phyloP scores from a whole-genome alignment of 2,797 vertebrate species.

The Cirrhinus molitorella region DNA sequence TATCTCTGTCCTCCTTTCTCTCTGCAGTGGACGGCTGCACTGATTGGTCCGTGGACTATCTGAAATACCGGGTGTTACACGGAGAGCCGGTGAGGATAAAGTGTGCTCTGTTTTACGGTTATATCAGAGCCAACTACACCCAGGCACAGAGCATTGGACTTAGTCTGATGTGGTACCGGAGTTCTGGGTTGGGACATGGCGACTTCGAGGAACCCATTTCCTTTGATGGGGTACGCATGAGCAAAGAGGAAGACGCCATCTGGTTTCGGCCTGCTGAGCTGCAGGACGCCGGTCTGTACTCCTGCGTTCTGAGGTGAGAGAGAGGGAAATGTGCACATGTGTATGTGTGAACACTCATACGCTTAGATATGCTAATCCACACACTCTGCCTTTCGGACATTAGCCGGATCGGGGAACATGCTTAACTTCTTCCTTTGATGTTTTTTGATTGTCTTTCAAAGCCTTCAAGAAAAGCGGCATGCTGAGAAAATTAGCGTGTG shows the following conservation, averaged over 20 bases:
- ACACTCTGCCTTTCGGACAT: conserved; percentile 45
- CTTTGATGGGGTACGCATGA: conserved; percentile 95
- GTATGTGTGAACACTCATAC: conserved; percentile 11
- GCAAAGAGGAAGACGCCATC: conserved; percentile 98
- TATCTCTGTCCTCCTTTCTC: conserved; percentile 16
- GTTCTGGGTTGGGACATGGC: conserved; percentile 89
- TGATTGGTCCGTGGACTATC: conserved; percentile 98
- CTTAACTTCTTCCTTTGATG: conserved; percentile 66
- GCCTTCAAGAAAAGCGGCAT: conserved; percentile 24
- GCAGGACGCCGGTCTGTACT: conserved; percentile 95
- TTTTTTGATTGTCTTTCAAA: conserved; percentile 60
- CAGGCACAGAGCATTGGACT: conserved; percentile 96
- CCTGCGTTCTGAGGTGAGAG: conserved; percentile 93
- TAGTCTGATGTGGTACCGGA: conserved; percentile 99
- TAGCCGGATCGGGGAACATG: conserved; percentile 56
- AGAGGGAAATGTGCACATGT: background rate
- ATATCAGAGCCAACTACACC: conserved; percentile 98
- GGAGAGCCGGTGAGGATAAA: conserved; percentile 98
- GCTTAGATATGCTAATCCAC: conserved; percentile 49
- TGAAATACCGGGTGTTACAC: conserved; percentile 95
- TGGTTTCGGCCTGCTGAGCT: conserved; percentile 97
- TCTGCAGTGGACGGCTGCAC: conserved; percentile 93
- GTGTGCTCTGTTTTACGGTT: conserved; percentile 98
- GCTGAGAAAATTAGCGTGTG: conserved; percentile 49
- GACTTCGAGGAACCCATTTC: conserved; percentile 98